A percentile compares a stretch with the other conserved stretches of the same genome.
These are phyloP conservation scores for Rhodophaea formosa DNA, from an alignment of 2,888 invertebrate species.

Conservation along the genomic window DNA sequence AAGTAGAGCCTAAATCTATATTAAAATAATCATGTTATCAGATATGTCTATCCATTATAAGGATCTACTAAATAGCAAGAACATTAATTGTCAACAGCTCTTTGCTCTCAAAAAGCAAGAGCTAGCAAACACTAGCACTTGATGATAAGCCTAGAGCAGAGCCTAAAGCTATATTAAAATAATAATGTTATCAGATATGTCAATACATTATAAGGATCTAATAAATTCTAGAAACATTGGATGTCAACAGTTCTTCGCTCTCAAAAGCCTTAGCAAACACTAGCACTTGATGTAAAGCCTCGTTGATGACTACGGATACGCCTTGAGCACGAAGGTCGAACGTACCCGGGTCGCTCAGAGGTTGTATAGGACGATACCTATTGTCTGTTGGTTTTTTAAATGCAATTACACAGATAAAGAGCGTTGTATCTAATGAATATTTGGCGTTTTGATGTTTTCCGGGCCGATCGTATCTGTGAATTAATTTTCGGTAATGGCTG, in stretches of 20 bases:
- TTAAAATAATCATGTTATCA: too few relatives aligned
- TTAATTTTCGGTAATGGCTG: constrained; percentile 23
- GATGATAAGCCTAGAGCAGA: too few relatives aligned
- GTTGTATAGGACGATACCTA: constrained; percentile 61
- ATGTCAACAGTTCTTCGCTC: neutral
- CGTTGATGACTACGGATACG: constrained; percentile 63
- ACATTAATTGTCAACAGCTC: too few relatives aligned
- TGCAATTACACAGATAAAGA: constrained; percentile 63
- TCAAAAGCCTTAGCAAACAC: neutral
- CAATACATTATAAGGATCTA: neutral
- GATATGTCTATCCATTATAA: too few relatives aligned
- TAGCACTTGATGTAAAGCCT: constrained; percentile 11
- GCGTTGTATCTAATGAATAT: constrained; percentile 51
- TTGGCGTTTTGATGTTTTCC: constrained; percentile 49
- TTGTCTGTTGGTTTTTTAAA: constrained; percentile 50
- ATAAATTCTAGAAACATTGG: neutral
- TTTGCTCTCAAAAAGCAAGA: too few relatives aligned
- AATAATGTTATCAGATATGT: too few relatives aligned
- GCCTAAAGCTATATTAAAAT: too few relatives aligned
- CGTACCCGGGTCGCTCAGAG: constrained; percentile 56
- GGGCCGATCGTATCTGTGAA: constrained; percentile 42
- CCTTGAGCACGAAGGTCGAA: constrained; percentile 69
- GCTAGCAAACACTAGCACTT: too few relatives aligned
- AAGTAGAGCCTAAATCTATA: too few relatives aligned
- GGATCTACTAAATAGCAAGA: too few relatives aligned